Evolutionary conservation across 2,888 invertebrate species (phyloP).

Genomic region (Strigamia crassipes): DNA sequence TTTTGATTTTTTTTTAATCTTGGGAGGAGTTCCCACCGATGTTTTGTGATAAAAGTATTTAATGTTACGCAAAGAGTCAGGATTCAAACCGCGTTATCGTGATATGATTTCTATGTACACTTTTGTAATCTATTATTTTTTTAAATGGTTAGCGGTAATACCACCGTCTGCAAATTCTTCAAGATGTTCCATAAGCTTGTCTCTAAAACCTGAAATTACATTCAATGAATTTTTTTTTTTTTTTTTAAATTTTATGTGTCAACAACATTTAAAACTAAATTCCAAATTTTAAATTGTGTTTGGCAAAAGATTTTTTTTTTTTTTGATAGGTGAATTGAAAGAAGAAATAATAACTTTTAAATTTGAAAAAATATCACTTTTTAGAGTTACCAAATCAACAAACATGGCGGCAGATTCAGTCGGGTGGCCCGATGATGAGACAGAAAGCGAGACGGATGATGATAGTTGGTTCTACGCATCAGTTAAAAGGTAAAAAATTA

Average conservation of each 20-base stretch:
- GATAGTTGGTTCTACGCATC: constrained; percentile 42
- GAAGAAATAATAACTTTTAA: too few relatives aligned
- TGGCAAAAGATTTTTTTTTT: too few relatives aligned
- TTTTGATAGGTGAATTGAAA: too few relatives aligned
- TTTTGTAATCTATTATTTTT: neutral
- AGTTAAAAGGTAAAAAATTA: constrained; percentile 1
- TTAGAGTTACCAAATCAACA: neutral
- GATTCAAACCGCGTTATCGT: neutral
- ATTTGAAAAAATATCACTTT: neutral
- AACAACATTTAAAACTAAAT: too few relatives aligned
- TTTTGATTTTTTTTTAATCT: neutral
- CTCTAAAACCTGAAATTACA: neutral
- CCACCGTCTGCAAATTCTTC: constrained; percentile 4
- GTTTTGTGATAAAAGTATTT: neutral
- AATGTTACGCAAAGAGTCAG: neutral
- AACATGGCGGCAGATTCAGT: constrained; percentile 44
- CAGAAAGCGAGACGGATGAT: constrained; percentile 11
- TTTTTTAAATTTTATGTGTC: too few relatives aligned
- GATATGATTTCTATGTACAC: neutral
- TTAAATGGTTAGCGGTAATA: neutral
- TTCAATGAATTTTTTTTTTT: neutral
- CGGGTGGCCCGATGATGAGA: constrained; percentile 2
- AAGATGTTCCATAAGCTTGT: neutral
- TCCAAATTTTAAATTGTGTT: too few relatives aligned
- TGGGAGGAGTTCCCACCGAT: neutral